phyloP scores from a whole-genome alignment of 2,113 vertebrate species.

The Emydocephalus ijimae region DNA sequence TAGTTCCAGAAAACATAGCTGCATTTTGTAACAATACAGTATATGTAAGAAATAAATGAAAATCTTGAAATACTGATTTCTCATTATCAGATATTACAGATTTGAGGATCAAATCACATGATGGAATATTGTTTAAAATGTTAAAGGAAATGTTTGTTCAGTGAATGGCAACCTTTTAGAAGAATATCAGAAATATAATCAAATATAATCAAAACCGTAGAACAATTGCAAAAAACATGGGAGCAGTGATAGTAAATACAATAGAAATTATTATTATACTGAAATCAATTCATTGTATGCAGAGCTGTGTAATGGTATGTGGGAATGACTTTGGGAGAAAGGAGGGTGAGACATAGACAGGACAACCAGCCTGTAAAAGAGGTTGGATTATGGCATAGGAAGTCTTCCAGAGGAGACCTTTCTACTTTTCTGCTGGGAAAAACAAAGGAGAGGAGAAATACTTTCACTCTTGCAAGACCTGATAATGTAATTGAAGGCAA shows the following conservation, averaged over 20 bases:
- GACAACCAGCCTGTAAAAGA: not conserved
- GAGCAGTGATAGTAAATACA: slow-evolving; percentile 44
- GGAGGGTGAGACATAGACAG: not conserved
- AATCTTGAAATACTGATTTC: not conserved
- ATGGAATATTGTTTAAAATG: slow-evolving; percentile 17
- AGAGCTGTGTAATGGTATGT: not conserved
- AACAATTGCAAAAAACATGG: slow-evolving; percentile 41
- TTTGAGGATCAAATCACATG: slow-evolving; percentile 25
- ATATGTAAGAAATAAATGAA: not conserved
- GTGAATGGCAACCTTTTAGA: not conserved
- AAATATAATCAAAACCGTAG: slow-evolving; percentile 48
- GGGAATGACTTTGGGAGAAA: not conserved
- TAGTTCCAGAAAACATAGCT: not conserved
- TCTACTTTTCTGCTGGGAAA: not conserved
- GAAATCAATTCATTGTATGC: slow-evolving; percentile 23
- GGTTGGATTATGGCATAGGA: not conserved
- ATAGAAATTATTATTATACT: slow-evolving; percentile 11
- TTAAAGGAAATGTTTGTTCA: not conserved
- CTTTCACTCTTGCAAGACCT: not conserved
- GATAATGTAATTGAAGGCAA: not conserved
- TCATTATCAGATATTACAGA: not conserved
- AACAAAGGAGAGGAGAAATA: not conserved
- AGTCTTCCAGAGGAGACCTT: not conserved
- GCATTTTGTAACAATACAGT: not conserved
- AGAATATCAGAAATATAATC: slow-evolving; percentile 29